These are phyloP conservation scores for Dicranocentrus wangi DNA, from an alignment of 2,888 invertebrate species.

Conservation along the genomic window DNA sequence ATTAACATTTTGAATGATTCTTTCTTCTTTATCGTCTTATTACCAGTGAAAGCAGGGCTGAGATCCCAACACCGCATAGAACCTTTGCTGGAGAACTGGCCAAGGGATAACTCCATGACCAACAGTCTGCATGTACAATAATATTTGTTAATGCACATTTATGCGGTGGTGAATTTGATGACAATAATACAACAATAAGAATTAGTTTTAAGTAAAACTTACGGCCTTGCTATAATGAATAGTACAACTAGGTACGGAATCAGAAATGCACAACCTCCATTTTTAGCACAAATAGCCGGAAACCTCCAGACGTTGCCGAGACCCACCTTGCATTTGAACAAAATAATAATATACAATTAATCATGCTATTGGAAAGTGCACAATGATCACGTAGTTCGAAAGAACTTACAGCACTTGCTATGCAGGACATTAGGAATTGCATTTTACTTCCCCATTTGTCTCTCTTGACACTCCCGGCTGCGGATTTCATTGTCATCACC, in stretches of 20 bases:
- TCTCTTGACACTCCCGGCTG: not conserved
- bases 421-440: conserved; percentile 44
- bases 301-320: not conserved
- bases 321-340: too few species aligned
- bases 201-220: not conserved
- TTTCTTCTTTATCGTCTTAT: not conserved
- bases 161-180: not conserved
- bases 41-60: conserved; percentile 30
- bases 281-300: conserved; percentile 30
- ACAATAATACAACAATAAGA: not conserved
- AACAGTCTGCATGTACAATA: conserved; percentile 30
- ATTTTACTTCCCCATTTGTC: conserved; percentile 47
- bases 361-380: not conserved
- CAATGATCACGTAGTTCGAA: conserved; percentile 42
- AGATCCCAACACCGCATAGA: conserved; percentile 52
- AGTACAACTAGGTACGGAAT: conserved; percentile 28
- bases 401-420: conserved; percentile 35
- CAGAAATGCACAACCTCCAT: conserved; percentile 22
- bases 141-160: not conserved
- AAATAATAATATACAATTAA: too few species aligned
- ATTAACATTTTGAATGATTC: too few species aligned
- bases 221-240: conserved; percentile 37
- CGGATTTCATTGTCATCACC: not conserved
- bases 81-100: conserved; percentile 52
- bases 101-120: conserved; percentile 31